These are phyloP conservation scores for Baronia brevicornis DNA, from an alignment of 2,888 invertebrate genomes.

Conservation along the genomic window DNA sequence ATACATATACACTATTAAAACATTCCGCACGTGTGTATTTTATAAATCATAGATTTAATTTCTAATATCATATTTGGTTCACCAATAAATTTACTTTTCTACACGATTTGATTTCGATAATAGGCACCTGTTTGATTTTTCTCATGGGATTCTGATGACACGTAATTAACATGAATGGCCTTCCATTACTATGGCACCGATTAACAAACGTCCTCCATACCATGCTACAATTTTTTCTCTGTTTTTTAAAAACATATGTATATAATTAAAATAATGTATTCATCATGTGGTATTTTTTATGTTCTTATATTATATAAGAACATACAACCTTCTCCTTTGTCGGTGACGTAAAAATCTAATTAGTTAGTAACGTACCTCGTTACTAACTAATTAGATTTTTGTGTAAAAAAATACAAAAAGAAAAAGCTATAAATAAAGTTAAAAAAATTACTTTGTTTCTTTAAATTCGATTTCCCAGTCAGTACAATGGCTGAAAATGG, in stretches of 20 bases:
- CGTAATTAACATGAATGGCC: slow-evolving; percentile 12
- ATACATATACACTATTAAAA: too few relatives aligned
- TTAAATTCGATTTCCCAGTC: neutral
- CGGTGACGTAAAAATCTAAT: too few relatives aligned
- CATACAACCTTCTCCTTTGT: too few relatives aligned
- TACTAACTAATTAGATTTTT: too few relatives aligned
- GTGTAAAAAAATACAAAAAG: too few relatives aligned
- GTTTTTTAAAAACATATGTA: neutral
- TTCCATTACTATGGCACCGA: slow-evolving; percentile 7
- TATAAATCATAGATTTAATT: neutral
- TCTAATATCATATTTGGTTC: neutral
- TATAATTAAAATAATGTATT: too few relatives aligned
- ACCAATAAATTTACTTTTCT: neutral
- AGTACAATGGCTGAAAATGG: neutral
- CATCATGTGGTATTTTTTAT: too few relatives aligned
- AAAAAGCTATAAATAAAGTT: slow-evolving; percentile 3
- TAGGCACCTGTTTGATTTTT: neutral
- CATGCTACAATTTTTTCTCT: slow-evolving; percentile 1
- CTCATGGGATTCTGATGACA: slow-evolving; percentile 1
- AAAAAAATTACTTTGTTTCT: neutral
- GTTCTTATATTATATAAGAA: too few relatives aligned
- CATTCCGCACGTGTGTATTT: neutral
- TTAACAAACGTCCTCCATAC: slow-evolving; percentile 4
- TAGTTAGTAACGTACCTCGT: too few relatives aligned
- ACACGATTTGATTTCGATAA: neutral